Conservation (phyloP, 92 coral and sea anemone species). For the Epizoanthus scotinus region DNA sequence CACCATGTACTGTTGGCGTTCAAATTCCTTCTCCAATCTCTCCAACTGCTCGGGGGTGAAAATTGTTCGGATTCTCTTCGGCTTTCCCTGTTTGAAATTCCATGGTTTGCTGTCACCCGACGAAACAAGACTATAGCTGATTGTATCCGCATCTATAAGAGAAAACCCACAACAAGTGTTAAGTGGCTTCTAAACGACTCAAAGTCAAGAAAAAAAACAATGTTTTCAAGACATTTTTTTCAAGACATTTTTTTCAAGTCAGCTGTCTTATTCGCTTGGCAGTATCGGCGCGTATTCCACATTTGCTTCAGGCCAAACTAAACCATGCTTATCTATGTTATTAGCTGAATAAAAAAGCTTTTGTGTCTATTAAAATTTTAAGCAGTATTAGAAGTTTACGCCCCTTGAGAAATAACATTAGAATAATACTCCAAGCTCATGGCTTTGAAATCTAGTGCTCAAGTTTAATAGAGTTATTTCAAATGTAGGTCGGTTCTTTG, state of each 20-base stretch:
- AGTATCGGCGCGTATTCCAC: too few species aligned
- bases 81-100: slow-evolving; percentile 97
- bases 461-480: background rate
- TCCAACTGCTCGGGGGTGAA: slow-evolving; percentile 98
- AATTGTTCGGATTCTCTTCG: slow-evolving; percentile 94
- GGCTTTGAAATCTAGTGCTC: background rate
- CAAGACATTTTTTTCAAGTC: background rate
- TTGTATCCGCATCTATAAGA: slow-evolving; percentile 68
- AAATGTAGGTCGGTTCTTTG: background rate
- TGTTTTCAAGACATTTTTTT: too few species aligned
- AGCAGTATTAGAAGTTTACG: background rate
- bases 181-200: background rate
- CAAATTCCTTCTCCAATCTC: slow-evolving; percentile 92
- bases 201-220: too few species aligned
- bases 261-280: too few species aligned
- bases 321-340: background rate
- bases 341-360: background rate
- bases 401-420: background rate
- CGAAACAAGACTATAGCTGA: slow-evolving; percentile 60
- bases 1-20: slow-evolving; percentile 95
- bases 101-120: slow-evolving; percentile 84
- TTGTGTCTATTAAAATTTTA: background rate
- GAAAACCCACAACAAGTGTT: slow-evolving; percentile 16
- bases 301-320: too few species aligned
- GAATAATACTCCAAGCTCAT: background rate